Conservation (phyloP, 2,797 vertebrate species). For the Pseudomugil tenellus region DNA sequence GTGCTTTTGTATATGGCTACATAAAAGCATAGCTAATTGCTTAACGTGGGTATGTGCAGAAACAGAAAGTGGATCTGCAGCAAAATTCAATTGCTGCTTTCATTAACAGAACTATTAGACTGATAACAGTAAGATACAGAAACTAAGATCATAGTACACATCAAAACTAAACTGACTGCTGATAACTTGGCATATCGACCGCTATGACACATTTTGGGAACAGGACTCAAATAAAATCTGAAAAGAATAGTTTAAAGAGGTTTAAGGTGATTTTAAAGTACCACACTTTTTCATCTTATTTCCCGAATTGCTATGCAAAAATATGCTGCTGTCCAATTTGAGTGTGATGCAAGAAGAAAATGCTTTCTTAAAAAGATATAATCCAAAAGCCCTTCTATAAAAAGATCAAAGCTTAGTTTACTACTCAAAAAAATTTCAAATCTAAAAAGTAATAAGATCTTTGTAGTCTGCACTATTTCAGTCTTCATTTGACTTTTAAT, state of each 20-base stretch:
- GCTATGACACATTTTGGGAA: conserved; percentile 45
- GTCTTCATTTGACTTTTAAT: background rate
- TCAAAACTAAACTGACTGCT: conserved; percentile 18
- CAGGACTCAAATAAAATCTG: background rate
- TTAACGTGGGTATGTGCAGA: background rate
- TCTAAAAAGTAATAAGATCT: background rate
- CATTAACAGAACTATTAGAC: conserved; percentile 4
- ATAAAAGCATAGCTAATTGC: conserved; percentile 11
- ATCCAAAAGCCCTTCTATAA: background rate
- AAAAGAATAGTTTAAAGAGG: background rate
- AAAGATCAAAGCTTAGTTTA: background rate
- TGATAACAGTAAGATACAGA: conserved; percentile 5
- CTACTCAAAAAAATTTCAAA: too few relatives aligned
- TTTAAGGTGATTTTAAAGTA: background rate
- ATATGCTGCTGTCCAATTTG: background rate
- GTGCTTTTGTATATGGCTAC: conserved; percentile 6
- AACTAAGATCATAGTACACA: too few relatives aligned
- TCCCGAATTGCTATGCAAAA: background rate
- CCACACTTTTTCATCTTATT: background rate
- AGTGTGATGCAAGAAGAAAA: background rate
- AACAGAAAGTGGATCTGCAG: conserved; percentile 1
- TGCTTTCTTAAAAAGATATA: background rate
- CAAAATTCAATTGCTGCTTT: background rate
- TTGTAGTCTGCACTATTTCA: background rate
- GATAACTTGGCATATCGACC: conserved; percentile 49